phyloP scores from a whole-genome alignment of 1,140 invertebrate species.

The Metopolophium dirhodum region DNA sequence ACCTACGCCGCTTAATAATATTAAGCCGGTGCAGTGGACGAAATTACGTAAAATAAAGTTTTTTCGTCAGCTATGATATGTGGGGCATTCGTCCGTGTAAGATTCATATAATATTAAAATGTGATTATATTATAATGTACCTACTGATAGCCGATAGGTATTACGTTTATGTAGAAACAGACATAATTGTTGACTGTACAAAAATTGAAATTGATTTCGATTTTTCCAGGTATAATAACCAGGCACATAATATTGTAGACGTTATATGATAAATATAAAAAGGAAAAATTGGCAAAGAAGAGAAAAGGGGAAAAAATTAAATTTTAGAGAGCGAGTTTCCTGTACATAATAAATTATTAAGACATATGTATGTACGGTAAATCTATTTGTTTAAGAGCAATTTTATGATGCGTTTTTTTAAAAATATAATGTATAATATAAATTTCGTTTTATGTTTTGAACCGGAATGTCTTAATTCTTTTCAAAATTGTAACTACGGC shows the following conservation, averaged over 20 bases:
- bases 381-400: not conserved
- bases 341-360: not conserved
- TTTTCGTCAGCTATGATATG: not conserved
- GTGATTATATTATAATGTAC: not conserved
- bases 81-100: not conserved
- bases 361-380: not conserved
- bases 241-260: not conserved
- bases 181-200: not conserved
- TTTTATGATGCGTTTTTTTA: not conserved
- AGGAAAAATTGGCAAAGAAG: not conserved
- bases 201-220: not conserved
- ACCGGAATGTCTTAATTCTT: not conserved
- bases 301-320: not conserved
- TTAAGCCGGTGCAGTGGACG: not conserved
- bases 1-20: not conserved
- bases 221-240: not conserved
- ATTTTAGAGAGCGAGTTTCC: not conserved
- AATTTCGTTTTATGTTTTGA: slow-evolving; percentile 6
- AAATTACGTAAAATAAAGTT: not conserved
- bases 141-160: not conserved
- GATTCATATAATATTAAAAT: not conserved
- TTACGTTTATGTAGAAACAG: not conserved
- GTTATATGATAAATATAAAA: not conserved
- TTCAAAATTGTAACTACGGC: not conserved
- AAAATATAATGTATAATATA: not conserved